These are phyloP conservation scores for Streblospio benedicti DNA, from an alignment of 1,140 invertebrate genomes.

Conservation along the genomic window DNA sequence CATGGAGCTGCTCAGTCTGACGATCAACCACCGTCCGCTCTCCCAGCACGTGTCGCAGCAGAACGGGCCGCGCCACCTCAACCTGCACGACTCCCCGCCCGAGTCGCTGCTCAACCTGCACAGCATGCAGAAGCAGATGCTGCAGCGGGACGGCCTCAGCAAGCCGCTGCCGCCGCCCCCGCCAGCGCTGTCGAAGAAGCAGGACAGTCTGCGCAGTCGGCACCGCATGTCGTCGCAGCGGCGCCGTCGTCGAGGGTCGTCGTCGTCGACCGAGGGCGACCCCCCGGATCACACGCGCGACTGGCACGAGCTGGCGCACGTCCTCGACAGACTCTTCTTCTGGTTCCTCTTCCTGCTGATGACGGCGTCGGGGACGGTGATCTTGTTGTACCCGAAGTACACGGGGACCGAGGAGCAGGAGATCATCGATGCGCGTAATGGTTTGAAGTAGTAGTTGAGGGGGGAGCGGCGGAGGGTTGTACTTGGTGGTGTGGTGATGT, in stretches of 20 bases:
- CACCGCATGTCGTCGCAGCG: neutral
- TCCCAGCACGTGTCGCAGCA: neutral
- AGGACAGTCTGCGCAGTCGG: too few relatives aligned
- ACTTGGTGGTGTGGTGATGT: too few relatives aligned
- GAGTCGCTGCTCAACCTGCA: too few relatives aligned
- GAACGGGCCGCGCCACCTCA: neutral
- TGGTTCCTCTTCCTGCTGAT: conserved; percentile 15
- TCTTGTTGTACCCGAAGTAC: conserved; percentile 12
- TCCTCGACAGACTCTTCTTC: conserved; percentile 13
- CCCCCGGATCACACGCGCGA: neutral
- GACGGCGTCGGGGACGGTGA: conserved; percentile 9
- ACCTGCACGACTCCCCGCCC: too few relatives aligned
- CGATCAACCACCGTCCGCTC: neutral
- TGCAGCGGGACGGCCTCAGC: too few relatives aligned
- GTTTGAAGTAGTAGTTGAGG: too few relatives aligned
- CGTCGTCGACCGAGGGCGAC: neutral
- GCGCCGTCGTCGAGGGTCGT: neutral
- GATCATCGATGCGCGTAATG: too few relatives aligned
- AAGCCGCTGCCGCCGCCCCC: too few relatives aligned
- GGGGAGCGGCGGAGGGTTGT: too few relatives aligned
- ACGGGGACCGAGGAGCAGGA: too few relatives aligned
- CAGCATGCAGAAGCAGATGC: too few relatives aligned
- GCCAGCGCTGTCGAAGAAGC: too few relatives aligned
- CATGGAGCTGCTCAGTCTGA: neutral
- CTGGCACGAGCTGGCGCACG: conserved; percentile 14